Conservation (phyloP, 2,888 invertebrate species). For the Epinotia bilunana region DNA sequence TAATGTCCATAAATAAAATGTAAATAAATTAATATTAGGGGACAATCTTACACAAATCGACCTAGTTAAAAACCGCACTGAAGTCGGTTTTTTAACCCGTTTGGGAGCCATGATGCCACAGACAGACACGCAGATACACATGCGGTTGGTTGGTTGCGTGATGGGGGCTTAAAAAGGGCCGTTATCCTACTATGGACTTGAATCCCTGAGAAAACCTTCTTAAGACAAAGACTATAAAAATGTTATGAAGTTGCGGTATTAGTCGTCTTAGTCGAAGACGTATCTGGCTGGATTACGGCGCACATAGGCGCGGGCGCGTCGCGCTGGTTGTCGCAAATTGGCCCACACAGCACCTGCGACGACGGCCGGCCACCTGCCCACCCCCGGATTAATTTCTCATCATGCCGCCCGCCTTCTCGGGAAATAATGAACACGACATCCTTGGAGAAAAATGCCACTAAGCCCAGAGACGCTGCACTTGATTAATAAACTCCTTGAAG, state of each 20-base stretch:
- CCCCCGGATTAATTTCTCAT: slow-evolving; percentile 82
- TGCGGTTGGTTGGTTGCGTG: too few relatives aligned
- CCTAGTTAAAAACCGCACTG: not conserved
- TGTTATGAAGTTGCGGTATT: slow-evolving; percentile 20
- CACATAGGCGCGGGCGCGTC: slow-evolving; percentile 31
- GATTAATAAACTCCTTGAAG: slow-evolving; percentile 76
- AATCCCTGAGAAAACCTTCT: not conserved
- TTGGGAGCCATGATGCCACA: too few relatives aligned
- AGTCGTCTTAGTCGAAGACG: slow-evolving; percentile 36
- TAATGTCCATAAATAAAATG: too few relatives aligned
- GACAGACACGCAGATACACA: too few relatives aligned
- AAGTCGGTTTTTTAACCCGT: not conserved
- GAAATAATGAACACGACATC: slow-evolving; percentile 78
- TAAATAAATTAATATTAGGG: not conserved
- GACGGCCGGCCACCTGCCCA: slow-evolving; percentile 66
- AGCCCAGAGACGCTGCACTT: slow-evolving; percentile 67
- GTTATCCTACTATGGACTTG: not conserved
- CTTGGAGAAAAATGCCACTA: slow-evolving; percentile 77
- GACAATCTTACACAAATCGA: not conserved
- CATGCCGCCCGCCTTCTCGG: slow-evolving; percentile 69
- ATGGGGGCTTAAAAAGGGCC: not conserved
- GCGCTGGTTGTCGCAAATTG: slow-evolving; percentile 66
- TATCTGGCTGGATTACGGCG: slow-evolving; percentile 37
- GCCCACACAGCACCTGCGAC: slow-evolving; percentile 69
- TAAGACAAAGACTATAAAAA: slow-evolving; percentile 17